phyloP scores from a whole-genome alignment of 2,888 invertebrate genomes.

The Phrixothrix hirtus region DNA sequence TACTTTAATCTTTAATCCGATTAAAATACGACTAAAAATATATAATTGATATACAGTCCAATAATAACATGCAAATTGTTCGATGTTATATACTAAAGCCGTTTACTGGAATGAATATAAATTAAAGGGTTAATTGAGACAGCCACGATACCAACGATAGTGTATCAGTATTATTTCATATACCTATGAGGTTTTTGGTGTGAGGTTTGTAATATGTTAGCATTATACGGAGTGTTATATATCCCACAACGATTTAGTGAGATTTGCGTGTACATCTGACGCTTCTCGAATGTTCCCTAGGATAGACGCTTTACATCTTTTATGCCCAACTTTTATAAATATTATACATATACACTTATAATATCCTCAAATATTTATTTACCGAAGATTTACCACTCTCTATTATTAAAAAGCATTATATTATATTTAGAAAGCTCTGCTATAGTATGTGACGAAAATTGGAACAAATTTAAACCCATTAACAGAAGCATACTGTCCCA shows the following conservation, averaged over 20 bases:
- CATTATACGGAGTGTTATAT: neutral
- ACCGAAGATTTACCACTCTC: too few species aligned
- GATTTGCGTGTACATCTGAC: neutral
- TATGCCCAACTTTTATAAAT: too few species aligned
- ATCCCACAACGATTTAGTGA: neutral
- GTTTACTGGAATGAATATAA: slow-evolving; percentile 42
- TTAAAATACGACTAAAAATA: slow-evolving; percentile 27
- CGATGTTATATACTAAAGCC: slow-evolving; percentile 40
- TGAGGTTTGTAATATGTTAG: neutral
- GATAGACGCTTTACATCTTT: too few species aligned
- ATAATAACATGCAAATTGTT: slow-evolving; percentile 41
- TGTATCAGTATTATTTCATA: slow-evolving; percentile 28
- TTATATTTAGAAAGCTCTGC: too few species aligned
- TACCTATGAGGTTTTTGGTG: neutral
- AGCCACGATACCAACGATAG: slow-evolving; percentile 28
- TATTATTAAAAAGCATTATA: too few species aligned
- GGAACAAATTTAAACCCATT: too few species aligned
- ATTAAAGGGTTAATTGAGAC: slow-evolving; percentile 44
- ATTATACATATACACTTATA: too few species aligned
- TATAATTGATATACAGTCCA: slow-evolving; percentile 35
- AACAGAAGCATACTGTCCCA: too few species aligned
- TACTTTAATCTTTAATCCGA: slow-evolving; percentile 18
- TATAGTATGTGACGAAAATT: too few species aligned
- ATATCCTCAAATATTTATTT: too few species aligned
- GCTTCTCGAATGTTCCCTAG: too few species aligned